These are phyloP conservation scores for Pteropus alecto DNA, from an alignment of 2,113 vertebrate genomes.

Conservation along the genomic window DNA sequence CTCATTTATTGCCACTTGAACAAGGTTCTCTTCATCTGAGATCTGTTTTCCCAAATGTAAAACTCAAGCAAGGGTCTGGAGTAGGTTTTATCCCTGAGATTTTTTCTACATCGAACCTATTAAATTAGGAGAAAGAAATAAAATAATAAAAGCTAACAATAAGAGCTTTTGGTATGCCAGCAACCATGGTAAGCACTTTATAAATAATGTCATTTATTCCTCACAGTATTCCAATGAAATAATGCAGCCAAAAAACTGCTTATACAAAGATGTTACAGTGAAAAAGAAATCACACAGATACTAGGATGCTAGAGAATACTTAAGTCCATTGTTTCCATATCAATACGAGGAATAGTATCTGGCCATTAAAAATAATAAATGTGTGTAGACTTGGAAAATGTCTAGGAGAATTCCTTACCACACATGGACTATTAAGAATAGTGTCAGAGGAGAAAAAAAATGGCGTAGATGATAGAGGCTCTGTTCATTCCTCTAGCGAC, in stretches of 20 bases:
- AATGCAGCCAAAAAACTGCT: background rate
- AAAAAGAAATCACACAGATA: background rate
- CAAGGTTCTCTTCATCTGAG: background rate
- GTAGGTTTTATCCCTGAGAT: background rate
- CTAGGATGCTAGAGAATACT: background rate
- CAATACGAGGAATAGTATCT: background rate
- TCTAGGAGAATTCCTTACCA: background rate
- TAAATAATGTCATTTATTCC: background rate
- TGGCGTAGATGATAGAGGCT: too few relatives aligned
- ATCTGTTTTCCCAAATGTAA: background rate
- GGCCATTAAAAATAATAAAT: background rate
- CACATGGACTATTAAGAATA: background rate
- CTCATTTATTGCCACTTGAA: background rate
- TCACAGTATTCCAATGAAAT: background rate
- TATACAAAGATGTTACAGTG: background rate
- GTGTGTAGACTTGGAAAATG: background rate
- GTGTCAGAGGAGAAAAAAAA: background rate
- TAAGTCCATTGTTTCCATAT: background rate
- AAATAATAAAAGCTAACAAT: background rate
- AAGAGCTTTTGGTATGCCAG: background rate
- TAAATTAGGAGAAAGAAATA: background rate
- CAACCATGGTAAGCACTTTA: background rate
- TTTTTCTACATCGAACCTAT: background rate
- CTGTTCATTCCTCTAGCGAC: too few relatives aligned
- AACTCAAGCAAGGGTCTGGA: background rate